Base-by-base conservation (phyloP, 1,140 invertebrate genomes). In the Leptinotarsa defecta region DNA sequence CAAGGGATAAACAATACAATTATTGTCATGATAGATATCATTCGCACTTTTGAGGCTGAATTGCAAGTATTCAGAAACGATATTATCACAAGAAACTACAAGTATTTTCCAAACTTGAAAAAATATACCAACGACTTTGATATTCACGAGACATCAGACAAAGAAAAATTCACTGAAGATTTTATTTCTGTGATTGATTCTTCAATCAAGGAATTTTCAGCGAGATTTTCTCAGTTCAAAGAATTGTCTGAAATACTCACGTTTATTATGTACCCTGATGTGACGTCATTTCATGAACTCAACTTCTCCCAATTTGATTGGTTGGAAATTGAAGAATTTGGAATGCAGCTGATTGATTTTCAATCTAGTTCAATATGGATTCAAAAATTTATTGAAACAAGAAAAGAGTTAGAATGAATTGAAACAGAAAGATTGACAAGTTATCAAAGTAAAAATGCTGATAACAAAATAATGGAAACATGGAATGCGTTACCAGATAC, bases 311-410 rank as follows among this genome's bases (percentile, higher is more conserved):
- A 70, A 74, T 74, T 81, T 74, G 77, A 77, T 78, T 75, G 62
- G 69, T 75, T 75, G 61, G 52, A 71, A 76, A 77, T 82, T 81
- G 77, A 82, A 79, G 80, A 82, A 71, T 75, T 81, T 81, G 75
- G 80, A 81, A 80, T 82, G 76, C 62, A 75, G 62, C 62, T 75
- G 76, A 80, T 79, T 79, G 75, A 81, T 76, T 82, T 82, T 76
- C 76, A 77, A 73, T 79, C 73, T 65, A 81, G 79, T 78, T 75
- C 74, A 74, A 79, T 27, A 5, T 27, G 24, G 24, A 27, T 27
- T 27, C 24, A 27, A 27, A 27, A 27, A 27, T 27, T 4, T 73
- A 80, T 80, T 64, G 78, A 78, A 64, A 74, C 78, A 73, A 79
- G 73, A 22, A 80, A 79, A 72, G 72, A 81, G 63, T 69, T 75